Evolutionary conservation across 2,888 invertebrate species (phyloP), one percentile per base, ranked within the genome.

Genomic region (Salticus scenicus): DNA sequence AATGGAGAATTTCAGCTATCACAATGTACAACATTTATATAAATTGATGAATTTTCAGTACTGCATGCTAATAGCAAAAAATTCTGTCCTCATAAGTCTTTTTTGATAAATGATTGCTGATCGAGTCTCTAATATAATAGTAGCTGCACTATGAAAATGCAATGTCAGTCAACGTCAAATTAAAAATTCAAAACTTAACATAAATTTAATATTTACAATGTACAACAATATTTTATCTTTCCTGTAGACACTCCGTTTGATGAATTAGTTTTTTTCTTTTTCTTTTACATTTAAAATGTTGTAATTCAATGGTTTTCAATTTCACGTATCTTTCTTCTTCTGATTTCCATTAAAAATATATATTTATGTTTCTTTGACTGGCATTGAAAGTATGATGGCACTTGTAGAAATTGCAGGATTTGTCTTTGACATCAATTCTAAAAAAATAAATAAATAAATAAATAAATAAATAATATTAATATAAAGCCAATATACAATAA

Each of bases 131-230:
- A n/a, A 57, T 57, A 24, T 24, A 24, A 12, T 57, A 57, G 24
- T 12, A 57, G 57, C 57, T 57, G 20, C 57, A 17, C 57, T 57
- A 57, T 57, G 57, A 10, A 57, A 20, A 57, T 57, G 57, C 57
- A 24, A 57, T 24, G 24, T 57, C 42, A 47, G 42, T 14, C 42
- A 57, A 57, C 57, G 57, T 57, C 10, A 20, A 57, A 57, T 20
- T 57, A 57, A 57, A 57, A 24, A 57, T 24, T 57, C 57, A 57
- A 57, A 57, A 57, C 57, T 57, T 57, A 57, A 57, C 57, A 57
- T 57, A 24, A 24, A 57, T 37, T 7, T 57, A 24, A 7, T 57
- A 57, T 57, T 57, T 57, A 57, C 57, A 57, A 12, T 24, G 17
- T 17, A 57, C 4, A 17, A 57, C 57, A 57, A 47, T 14, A 47